Conservation (phyloP, 2,888 invertebrate genomes). For the Meiosimyza decipiens region DNA sequence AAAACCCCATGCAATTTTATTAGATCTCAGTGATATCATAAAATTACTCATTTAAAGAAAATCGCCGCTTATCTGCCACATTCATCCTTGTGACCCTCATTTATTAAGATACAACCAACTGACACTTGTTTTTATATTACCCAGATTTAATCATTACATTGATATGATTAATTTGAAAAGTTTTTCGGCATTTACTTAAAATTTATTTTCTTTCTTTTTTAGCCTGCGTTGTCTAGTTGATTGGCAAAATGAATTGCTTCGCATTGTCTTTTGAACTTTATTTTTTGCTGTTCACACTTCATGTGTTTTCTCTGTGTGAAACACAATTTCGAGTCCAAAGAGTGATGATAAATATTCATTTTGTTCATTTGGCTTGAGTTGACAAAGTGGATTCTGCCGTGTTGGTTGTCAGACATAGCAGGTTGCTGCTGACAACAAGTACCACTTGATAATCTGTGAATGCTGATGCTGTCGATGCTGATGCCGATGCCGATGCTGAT, state of each 20-base stretch:
- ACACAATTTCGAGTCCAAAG: neutral
- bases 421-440: conserved; percentile 53
- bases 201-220: too few relatives aligned
- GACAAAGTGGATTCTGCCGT: conserved; percentile 34
- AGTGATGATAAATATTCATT: conserved; percentile 28
- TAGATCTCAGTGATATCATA: too few relatives aligned
- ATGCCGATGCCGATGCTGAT: too few relatives aligned
- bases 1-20: too few relatives aligned
- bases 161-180: too few relatives aligned
- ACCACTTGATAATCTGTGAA: conserved; percentile 58
- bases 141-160: too few relatives aligned
- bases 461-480: conserved; percentile 13
- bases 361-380: conserved; percentile 14
- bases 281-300: neutral
- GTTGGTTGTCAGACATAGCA: conserved; percentile 23
- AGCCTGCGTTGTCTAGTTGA: conserved; percentile 14
- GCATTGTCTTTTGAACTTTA: neutral
- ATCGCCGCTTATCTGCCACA: too few relatives aligned
- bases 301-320: neutral
- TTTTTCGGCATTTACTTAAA: too few relatives aligned
- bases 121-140: too few relatives aligned
- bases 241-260: conserved; percentile 27
- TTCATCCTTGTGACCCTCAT: too few relatives aligned
- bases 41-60: too few relatives aligned
- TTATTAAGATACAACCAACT: too few relatives aligned